These are phyloP conservation scores for Platichthys stellatus DNA, from an alignment of 2,113 vertebrate genomes.

Conservation along the genomic window DNA sequence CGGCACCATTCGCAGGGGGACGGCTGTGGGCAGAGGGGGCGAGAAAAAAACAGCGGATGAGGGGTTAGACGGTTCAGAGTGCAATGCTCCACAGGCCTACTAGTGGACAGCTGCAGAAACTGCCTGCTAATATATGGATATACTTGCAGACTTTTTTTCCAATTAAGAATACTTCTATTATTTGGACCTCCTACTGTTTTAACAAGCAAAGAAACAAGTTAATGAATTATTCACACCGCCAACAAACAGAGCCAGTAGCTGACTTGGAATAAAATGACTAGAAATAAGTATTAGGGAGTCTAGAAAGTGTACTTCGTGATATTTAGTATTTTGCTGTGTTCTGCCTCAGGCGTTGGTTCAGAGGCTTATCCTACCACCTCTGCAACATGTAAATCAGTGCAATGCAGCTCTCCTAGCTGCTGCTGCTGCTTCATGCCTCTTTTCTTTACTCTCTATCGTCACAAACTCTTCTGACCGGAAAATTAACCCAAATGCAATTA, in stretches of 20 bases:
- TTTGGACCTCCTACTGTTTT: background rate
- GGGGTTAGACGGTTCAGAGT: constrained; percentile 44
- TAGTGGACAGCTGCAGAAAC: background rate
- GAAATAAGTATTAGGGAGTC: constrained; percentile 32
- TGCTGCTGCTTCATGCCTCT: constrained; percentile 48
- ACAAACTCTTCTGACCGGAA: constrained; percentile 62
- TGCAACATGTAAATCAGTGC: constrained; percentile 66
- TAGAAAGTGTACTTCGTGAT: constrained; percentile 29
- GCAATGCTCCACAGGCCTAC: background rate
- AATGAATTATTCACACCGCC: constrained; percentile 52
- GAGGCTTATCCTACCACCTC: constrained; percentile 51
- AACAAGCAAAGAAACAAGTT: constrained; percentile 33
- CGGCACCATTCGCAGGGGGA: constrained; percentile 97
- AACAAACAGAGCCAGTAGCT: constrained; percentile 24
- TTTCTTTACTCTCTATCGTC: constrained; percentile 51
- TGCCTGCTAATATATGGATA: background rate
- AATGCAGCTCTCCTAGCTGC: constrained; percentile 38
- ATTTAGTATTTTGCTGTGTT: constrained; percentile 55
- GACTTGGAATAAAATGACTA: constrained; percentile 22
- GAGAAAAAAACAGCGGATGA: constrained; percentile 51
- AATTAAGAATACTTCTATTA: background rate
- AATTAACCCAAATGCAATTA: constrained; percentile 72
- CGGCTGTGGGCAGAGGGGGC: constrained; percentile 75
- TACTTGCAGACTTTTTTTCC: constrained; percentile 5
- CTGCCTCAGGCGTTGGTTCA: constrained; percentile 53